Percentiles rank a stretch among this genome's conserved stretches.
phyloP scores from a whole-genome alignment of 2,113 vertebrate genomes.

The Caracal caracal region DNA sequence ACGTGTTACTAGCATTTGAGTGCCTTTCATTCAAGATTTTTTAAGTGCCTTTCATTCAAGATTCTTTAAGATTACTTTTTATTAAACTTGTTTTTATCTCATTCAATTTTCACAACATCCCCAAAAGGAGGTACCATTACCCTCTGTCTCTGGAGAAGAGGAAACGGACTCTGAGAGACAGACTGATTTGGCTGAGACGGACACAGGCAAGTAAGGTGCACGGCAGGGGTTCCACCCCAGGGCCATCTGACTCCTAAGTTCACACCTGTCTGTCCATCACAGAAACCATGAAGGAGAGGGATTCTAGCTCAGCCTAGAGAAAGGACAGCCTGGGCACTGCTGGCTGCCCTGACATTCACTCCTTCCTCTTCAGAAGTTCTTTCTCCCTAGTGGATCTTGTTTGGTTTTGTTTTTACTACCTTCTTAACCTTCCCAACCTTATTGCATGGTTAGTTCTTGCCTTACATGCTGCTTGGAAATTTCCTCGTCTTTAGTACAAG shows the following conservation, averaged over 20 bases:
- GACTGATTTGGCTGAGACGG: neutral
- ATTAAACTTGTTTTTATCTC: neutral
- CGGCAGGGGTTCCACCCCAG: neutral
- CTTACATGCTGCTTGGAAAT: neutral
- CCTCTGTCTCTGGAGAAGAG: neutral
- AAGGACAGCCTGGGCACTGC: neutral
- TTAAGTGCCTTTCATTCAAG: neutral
- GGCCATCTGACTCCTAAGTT: neutral
- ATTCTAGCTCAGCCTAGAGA: neutral
- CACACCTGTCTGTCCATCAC: neutral
- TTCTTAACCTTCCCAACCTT: neutral
- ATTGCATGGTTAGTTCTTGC: slow-evolving; percentile 9
- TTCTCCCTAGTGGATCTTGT: neutral
- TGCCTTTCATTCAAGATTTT: neutral
- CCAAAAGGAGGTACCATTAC: neutral
- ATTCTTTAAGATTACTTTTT: neutral
- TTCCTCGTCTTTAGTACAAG: neutral
- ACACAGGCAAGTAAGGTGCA: neutral
- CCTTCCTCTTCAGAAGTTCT: neutral
- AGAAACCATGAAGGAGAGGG: neutral
- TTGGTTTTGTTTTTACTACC: neutral
- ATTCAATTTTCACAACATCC: neutral
- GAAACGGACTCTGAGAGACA: neutral
- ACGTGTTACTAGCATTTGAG: neutral
- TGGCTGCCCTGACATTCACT: neutral